phyloP scores from a whole-genome alignment of 1,140 invertebrate species.

The Eurosta solidaginis region DNA sequence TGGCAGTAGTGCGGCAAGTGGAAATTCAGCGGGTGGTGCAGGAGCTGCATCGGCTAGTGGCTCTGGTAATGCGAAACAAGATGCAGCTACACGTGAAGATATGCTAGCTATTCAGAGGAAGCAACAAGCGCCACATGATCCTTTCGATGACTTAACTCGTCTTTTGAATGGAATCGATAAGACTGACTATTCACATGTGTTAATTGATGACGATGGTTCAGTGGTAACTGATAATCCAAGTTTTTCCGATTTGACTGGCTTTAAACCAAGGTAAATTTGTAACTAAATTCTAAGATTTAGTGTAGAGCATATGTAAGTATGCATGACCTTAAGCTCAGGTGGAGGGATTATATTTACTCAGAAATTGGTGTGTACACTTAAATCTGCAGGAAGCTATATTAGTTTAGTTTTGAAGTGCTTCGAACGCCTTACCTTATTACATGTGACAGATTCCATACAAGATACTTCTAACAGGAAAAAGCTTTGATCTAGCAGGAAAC shows the following conservation, averaged over 20 bases:
- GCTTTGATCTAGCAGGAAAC: too few species aligned
- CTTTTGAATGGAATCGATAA: slow-evolving; percentile 54
- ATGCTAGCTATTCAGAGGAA: slow-evolving; percentile 45
- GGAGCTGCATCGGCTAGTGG: slow-evolving; percentile 35
- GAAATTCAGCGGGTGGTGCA: slow-evolving; percentile 35
- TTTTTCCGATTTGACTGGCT: slow-evolving; percentile 67
- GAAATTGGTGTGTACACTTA: too few species aligned
- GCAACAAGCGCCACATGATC: slow-evolving; percentile 60
- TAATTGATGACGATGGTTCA: slow-evolving; percentile 54
- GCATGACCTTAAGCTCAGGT: too few species aligned
- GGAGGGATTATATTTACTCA: too few species aligned
- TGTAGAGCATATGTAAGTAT: too few species aligned
- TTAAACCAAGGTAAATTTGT: slow-evolving; percentile 67
- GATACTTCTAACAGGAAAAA: too few species aligned
- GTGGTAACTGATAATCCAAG: slow-evolving; percentile 66
- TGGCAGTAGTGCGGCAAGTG: slow-evolving; percentile 29
- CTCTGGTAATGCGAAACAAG: neutral
- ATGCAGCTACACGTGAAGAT: slow-evolving; percentile 35
- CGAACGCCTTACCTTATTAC: too few species aligned
- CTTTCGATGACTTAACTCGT: slow-evolving; percentile 65
- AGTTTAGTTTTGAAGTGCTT: too few species aligned
- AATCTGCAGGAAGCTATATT: too few species aligned
- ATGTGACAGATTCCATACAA: too few species aligned
- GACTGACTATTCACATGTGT: slow-evolving; percentile 50
- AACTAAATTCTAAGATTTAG: too few species aligned